Percentiles rank a stretch among this genome's conserved stretches.
phyloP scores from a whole-genome alignment of 2,888 invertebrate genomes.

The Caenorhabditis angaria region DNA sequence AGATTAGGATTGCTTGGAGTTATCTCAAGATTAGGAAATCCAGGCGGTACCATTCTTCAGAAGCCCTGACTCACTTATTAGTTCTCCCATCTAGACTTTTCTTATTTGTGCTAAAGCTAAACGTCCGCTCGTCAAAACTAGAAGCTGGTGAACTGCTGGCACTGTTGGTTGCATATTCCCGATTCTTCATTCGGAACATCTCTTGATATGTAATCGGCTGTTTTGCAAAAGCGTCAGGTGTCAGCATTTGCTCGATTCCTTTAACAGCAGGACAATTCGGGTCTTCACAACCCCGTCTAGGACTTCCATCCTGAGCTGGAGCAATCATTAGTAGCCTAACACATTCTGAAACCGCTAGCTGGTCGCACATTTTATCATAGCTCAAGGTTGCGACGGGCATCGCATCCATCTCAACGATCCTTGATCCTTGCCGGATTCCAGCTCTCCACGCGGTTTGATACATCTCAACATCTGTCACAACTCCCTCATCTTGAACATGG shows the following conservation, averaged over 20 bases:
- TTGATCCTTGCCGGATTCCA: constrained; percentile 87
- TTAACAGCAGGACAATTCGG: constrained; percentile 68
- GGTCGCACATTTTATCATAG: constrained; percentile 62
- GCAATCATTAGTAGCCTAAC: constrained; percentile 64
- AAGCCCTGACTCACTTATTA: constrained; percentile 5
- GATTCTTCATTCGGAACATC: constrained; percentile 67
- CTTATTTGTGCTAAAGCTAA: constrained; percentile 47
- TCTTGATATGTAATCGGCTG: constrained; percentile 68
- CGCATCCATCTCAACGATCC: constrained; percentile 81
- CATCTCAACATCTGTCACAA: constrained; percentile 89
- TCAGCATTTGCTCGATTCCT: constrained; percentile 66
- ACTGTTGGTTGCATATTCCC: constrained; percentile 62
- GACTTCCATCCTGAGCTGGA: constrained; percentile 66
- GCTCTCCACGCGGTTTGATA: constrained; percentile 77
- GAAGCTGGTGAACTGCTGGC: constrained; percentile 61
- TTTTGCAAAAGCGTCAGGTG: constrained; percentile 69
- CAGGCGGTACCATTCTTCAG: not conserved
- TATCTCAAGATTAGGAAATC: not conserved
- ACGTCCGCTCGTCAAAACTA: constrained; percentile 53
- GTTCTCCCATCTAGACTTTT: constrained; percentile 13
- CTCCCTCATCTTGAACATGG: constrained; percentile 76
- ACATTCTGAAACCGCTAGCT: constrained; percentile 59
- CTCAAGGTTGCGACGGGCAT: constrained; percentile 61
- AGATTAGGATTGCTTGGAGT: not conserved
- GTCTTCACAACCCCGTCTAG: constrained; percentile 65